Percentiles rank a stretch among this genome's conserved stretches.
These are phyloP conservation scores for Bettongia penicillata DNA, from an alignment of 2,113 vertebrate genomes.

Conservation along the genomic window DNA sequence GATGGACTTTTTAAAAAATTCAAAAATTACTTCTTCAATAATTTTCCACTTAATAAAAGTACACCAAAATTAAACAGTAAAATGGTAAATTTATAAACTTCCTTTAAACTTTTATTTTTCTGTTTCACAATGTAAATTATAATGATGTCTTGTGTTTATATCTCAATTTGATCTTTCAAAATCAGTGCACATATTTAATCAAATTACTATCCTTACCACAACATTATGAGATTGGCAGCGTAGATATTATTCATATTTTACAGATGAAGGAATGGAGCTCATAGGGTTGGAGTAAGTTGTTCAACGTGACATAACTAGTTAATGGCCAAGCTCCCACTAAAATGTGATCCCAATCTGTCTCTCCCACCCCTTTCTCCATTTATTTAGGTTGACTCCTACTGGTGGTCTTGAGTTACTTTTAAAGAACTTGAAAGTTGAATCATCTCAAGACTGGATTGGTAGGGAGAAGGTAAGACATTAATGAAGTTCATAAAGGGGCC, in stretches of 20 bases:
- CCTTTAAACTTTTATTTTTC: slow-evolving; percentile 34
- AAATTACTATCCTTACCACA: slow-evolving; percentile 11
- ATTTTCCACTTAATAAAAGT: not conserved
- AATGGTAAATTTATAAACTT: not conserved
- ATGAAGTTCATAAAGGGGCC: slow-evolving; percentile 18
- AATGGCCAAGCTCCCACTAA: not conserved
- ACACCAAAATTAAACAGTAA: slow-evolving; percentile 9
- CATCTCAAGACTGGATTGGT: not conserved
- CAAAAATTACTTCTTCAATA: not conserved
- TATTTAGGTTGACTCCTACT: slow-evolving; percentile 21
- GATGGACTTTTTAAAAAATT: not conserved
- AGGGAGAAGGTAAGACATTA: not conserved
- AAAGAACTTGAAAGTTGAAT: slow-evolving; percentile 8
- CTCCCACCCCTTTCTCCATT: not conserved
- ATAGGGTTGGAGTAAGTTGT: slow-evolving; percentile 1
- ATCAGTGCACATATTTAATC: not conserved
- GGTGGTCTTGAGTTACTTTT: slow-evolving; percentile 23
- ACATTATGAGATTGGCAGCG: not conserved
- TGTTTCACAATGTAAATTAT: slow-evolving; percentile 15
- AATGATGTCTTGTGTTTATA: slow-evolving; percentile 8
- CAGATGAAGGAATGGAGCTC: slow-evolving; percentile 4
- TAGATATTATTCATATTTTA: slow-evolving; percentile 10
- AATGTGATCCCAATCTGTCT: slow-evolving; percentile 13
- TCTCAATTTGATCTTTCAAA: not conserved
- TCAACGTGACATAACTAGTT: slow-evolving; percentile 5